Conservation (phyloP, 2,888 invertebrate genomes). For the Monochamus alternatus region DNA sequence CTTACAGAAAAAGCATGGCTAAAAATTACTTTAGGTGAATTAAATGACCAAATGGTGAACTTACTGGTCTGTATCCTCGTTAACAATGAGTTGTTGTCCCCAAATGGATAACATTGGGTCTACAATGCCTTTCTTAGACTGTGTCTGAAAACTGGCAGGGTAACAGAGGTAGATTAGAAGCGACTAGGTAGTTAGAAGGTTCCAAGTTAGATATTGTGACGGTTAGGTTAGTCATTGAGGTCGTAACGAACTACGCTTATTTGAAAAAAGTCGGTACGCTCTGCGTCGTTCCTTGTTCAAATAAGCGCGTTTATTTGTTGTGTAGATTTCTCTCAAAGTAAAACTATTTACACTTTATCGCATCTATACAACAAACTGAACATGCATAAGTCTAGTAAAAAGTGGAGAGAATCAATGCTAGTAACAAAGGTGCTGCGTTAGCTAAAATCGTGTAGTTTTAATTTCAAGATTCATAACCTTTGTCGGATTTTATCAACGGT, state of each 20-base stretch:
- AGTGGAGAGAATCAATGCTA: conserved; percentile 60
- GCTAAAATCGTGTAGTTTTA: conserved; percentile 52
- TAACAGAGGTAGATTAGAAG: conserved; percentile 65
- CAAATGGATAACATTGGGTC: conserved; percentile 98
- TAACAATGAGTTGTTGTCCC: conserved; percentile 98
- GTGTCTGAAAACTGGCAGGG: conserved; percentile 84
- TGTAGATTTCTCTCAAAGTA: conserved; percentile 15
- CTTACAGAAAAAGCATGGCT: conserved; percentile 31
- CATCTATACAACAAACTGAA: conserved; percentile 35
- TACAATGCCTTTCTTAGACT: conserved; percentile 96
- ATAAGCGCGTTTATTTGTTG: conserved; percentile 9
- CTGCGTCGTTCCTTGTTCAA: neutral
- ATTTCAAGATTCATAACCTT: conserved; percentile 25
- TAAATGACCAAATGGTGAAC: conserved; percentile 69
- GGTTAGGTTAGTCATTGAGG: conserved; percentile 41
- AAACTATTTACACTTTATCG: conserved; percentile 9
- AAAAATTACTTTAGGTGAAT: conserved; percentile 15
- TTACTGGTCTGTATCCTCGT: conserved; percentile 98
- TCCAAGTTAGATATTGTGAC: conserved; percentile 41
- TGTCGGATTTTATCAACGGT: neutral
- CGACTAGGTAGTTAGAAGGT: conserved; percentile 63
- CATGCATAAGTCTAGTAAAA: conserved; percentile 47
- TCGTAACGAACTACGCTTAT: conserved; percentile 40
- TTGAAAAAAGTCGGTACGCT: conserved; percentile 3
- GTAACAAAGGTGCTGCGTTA: conserved; percentile 59